phyloP scores from a whole-genome alignment of 2,113 vertebrate genomes.

The Microtus ochrogaster region DNA sequence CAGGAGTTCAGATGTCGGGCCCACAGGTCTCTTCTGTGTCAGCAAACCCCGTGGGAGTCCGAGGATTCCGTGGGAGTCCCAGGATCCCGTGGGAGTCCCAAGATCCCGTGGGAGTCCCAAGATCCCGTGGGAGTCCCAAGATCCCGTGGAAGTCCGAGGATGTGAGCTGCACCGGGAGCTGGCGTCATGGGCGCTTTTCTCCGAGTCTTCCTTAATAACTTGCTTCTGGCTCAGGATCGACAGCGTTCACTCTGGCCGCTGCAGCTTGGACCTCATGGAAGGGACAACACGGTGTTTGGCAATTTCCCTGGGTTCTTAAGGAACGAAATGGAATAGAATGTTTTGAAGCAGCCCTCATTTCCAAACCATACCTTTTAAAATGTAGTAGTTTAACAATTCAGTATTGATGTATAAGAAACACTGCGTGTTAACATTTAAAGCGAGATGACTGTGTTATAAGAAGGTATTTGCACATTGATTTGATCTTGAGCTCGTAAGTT shows the following conservation, averaged over 20 bases:
- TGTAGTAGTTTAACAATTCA: slow-evolving; percentile 58
- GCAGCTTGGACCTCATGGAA: not conserved
- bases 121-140: too few species aligned
- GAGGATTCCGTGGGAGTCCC: not conserved
- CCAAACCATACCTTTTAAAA: slow-evolving; percentile 52
- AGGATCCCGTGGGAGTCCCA: not conserved
- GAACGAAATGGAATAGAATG: slow-evolving; percentile 12
- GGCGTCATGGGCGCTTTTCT: not conserved
- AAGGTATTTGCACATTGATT: slow-evolving; percentile 79
- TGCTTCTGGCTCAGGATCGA: not conserved
- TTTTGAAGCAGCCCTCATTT: slow-evolving; percentile 50
- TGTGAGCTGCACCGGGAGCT: not conserved
- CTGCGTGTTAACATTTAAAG: slow-evolving; percentile 75
- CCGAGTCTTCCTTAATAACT: not conserved
- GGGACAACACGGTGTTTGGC: not conserved
- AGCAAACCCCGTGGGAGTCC: not conserved
- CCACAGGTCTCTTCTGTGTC: not conserved
- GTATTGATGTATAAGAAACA: slow-evolving; percentile 67
- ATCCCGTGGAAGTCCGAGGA: not conserved
- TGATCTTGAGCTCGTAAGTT: slow-evolving; percentile 76
- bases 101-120: too few species aligned
- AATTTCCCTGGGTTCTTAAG: not conserved
- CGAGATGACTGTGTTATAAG: slow-evolving; percentile 79
- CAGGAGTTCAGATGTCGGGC: not conserved
- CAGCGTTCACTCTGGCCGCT: too few species aligned